phyloP scores from a whole-genome alignment of 2,888 invertebrate genomes.

The Tricholauxania praeusta region DNA sequence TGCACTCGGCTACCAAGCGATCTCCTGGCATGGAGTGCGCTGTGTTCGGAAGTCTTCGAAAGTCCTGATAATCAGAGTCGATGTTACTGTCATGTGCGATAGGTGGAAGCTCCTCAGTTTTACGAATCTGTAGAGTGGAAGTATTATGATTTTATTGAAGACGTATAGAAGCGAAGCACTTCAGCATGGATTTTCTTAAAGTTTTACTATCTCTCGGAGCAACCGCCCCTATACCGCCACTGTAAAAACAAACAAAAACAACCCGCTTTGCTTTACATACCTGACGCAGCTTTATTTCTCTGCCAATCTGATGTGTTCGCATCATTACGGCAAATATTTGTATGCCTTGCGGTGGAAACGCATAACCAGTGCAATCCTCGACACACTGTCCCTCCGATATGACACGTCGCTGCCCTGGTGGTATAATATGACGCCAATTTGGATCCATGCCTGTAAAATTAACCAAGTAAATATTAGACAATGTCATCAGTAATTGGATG shows the following conservation, averaged over 20 bases:
- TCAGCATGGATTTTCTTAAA: too few species aligned
- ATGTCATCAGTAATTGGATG: too few species aligned
- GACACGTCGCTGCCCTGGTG: constrained; percentile 75
- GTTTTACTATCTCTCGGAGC: too few species aligned
- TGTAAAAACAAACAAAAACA: too few species aligned
- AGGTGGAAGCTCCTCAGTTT: constrained; percentile 72
- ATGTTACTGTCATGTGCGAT: constrained; percentile 75
- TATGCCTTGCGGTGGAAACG: constrained; percentile 73
- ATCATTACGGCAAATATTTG: constrained; percentile 76
- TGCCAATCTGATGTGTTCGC: constrained; percentile 74
- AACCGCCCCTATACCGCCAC: too few species aligned
- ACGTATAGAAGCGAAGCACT: too few species aligned
- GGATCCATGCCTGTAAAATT: constrained; percentile 72
- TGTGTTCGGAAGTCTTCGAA: constrained; percentile 71
- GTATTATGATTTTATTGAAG: neutral
- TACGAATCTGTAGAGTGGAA: constrained; percentile 65
- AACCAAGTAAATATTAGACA: too few species aligned
- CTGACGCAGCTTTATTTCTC: constrained; percentile 73
- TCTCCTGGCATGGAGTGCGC: constrained; percentile 73
- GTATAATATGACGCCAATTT: constrained; percentile 78
- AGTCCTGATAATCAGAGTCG: constrained; percentile 76
- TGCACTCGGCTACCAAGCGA: constrained; percentile 75
- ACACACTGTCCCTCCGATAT: constrained; percentile 76
- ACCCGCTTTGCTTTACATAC: constrained; percentile 49
- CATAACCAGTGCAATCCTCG: constrained; percentile 69